A percentile compares a stretch with the other conserved stretches of the same genome.
These are phyloP conservation scores for zebrafish (Danio rerio) DNA, from an alignment of 2,113 vertebrate genomes.

Conservation along the genomic window DNA sequence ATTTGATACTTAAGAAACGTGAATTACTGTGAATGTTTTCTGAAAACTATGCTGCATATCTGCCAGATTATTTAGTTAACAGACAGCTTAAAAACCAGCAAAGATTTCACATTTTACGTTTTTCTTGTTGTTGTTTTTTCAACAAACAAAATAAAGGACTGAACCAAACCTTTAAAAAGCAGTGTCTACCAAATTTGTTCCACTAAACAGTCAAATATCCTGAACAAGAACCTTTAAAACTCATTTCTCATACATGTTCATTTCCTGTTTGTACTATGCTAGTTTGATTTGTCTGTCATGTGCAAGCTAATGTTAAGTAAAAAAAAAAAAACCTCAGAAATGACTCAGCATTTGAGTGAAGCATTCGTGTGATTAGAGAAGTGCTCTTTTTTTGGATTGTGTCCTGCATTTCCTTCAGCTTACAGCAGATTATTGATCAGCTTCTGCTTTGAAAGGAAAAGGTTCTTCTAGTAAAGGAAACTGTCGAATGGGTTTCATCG, in stretches of 20 bases:
- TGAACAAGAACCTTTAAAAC: neutral
- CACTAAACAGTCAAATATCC: too few relatives aligned
- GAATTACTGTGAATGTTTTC: neutral
- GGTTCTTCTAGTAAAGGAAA: neutral
- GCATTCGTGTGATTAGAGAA: neutral
- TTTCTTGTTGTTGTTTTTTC: neutral
- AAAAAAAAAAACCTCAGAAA: neutral
- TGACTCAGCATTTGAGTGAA: neutral
- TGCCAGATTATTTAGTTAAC: neutral
- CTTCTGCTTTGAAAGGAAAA: neutral
- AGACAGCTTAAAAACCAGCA: neutral
- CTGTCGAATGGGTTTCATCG: slow-evolving; percentile 23
- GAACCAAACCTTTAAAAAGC: too few relatives aligned
- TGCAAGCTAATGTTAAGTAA: neutral
- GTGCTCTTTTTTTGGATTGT: neutral
- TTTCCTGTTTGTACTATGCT: neutral
- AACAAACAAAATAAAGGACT: too few relatives aligned
- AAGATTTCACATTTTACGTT: neutral
- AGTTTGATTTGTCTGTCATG: neutral
- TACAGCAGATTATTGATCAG: neutral
- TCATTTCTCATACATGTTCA: neutral
- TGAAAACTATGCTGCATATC: neutral
- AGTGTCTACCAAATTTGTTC: too few relatives aligned
- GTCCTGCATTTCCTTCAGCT: neutral
- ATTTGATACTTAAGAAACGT: neutral